A percentile compares a stretch with the other conserved stretches of the same genome.
These are phyloP conservation scores for Pampusana beccarii DNA, from an alignment of 2,113 vertebrate genomes.

Conservation along the genomic window DNA sequence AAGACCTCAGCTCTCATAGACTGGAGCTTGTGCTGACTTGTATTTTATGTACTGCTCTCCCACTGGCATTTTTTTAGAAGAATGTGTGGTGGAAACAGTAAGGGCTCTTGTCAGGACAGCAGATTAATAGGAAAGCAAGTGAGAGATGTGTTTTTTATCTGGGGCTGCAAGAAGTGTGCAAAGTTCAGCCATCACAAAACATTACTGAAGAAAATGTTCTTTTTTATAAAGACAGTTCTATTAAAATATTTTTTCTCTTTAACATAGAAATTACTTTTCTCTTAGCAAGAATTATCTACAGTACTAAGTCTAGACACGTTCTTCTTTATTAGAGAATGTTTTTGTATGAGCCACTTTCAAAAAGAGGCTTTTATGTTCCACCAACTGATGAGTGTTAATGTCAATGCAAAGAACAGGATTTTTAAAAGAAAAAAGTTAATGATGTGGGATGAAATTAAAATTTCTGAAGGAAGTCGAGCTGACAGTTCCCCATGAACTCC, in stretches of 20 bases:
- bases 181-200: not conserved
- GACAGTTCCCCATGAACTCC: not conserved
- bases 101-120: not conserved
- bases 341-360: not conserved
- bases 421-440: not conserved
- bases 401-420: not conserved
- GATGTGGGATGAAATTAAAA: not conserved
- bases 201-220: not conserved
- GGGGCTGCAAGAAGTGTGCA: not conserved
- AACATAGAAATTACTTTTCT: constrained; percentile 1
- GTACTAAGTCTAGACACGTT: not conserved
- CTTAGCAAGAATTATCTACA: not conserved
- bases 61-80: not conserved
- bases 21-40: not conserved
- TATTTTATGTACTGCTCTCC: not conserved
- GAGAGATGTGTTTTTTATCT: not conserved
- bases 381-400: not conserved
- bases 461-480: not conserved
- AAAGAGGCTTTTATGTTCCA: constrained; percentile 21
- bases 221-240: not conserved
- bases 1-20: not conserved
- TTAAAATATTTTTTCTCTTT: not conserved
- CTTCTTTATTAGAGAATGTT: not conserved
- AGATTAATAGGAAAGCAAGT: not conserved
- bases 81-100: not conserved